Percentiles rank a stretch among this genome's conserved stretches.
phyloP scores from a whole-genome alignment of 1,140 invertebrate genomes.

The Gryon sp. region DNA sequence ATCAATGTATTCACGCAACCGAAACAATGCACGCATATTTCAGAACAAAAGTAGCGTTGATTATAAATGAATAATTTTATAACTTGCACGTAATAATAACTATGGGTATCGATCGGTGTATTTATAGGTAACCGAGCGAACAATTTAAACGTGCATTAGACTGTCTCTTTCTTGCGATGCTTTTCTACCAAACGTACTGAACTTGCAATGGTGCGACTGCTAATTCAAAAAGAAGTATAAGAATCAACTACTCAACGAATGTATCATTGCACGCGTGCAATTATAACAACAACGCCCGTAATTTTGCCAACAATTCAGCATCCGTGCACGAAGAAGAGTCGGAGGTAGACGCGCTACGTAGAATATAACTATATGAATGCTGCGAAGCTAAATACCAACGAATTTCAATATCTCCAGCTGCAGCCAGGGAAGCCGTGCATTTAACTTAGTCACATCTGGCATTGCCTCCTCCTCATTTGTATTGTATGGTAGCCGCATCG shows the following conservation, averaged over 20 bases:
- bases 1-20: constrained; percentile 1
- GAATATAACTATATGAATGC: constrained; percentile 51
- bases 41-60: background rate
- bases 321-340: too few relatives aligned
- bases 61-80: constrained; percentile 29
- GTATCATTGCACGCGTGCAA: constrained; percentile 38
- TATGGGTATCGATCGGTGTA: constrained; percentile 10
- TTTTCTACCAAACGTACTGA: too few relatives aligned
- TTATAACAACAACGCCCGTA: constrained; percentile 45
- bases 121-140: constrained; percentile 16
- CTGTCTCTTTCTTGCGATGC: constrained; percentile 29
- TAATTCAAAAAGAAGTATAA: constrained; percentile 52
- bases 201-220: constrained; percentile 15
- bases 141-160: constrained; percentile 7
- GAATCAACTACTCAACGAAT: too few relatives aligned
- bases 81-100: constrained; percentile 16
- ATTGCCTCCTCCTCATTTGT: constrained; percentile 33
- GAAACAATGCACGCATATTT: constrained; percentile 8
- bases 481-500: constrained; percentile 50
- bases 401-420: constrained; percentile 64
- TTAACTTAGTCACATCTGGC: constrained; percentile 65
- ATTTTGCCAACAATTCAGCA: constrained; percentile 57
- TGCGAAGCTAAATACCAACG: constrained; percentile 61
- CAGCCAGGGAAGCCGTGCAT: constrained; percentile 47
- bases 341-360: constrained; percentile 1